A percentile compares a stretch with the other conserved stretches of the same genome.
Evolutionary conservation across 2,113 vertebrate species (phyloP).

Genomic region (Tapirus terrestris): DNA sequence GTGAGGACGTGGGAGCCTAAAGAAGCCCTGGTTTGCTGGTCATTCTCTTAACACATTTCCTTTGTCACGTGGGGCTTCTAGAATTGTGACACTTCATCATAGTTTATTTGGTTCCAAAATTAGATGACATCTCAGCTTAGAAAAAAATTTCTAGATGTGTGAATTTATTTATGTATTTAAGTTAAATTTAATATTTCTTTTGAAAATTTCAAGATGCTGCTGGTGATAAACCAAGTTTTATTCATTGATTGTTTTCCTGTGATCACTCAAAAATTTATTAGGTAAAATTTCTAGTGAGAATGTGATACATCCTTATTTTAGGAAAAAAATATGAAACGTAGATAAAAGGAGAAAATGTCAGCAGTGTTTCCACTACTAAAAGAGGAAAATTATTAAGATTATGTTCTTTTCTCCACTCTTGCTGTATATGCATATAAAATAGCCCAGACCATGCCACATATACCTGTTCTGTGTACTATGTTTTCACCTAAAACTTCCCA

Average conservation of each 20-base stretch:
- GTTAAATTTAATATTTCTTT: neutral
- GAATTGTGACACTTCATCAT: neutral
- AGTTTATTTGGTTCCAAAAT: neutral
- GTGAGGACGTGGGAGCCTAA: rapidly evolving
- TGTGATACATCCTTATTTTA: neutral
- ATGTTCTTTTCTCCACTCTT: neutral
- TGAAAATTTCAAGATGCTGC: neutral
- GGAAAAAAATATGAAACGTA: neutral
- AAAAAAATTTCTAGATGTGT: neutral
- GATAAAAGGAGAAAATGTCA: neutral
- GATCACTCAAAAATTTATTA: neutral
- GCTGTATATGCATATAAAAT: neutral
- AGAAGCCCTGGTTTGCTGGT: too few relatives aligned
- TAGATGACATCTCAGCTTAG: neutral
- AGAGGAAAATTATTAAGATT: neutral
- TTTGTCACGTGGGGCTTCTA: neutral
- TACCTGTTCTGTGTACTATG: rapidly evolving
- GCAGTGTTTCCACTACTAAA: neutral
- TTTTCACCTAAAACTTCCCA: neutral
- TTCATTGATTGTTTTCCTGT: neutral
- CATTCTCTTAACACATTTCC: neutral
- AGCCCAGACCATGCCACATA: neutral
- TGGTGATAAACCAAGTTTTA: neutral
- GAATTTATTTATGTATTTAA: neutral
- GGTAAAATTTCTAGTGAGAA: neutral